Percentiles rank a stretch among this genome's conserved stretches.
phyloP scores from a whole-genome alignment of 2,888 invertebrate species.

The Hydroisotoma schaefferi region DNA sequence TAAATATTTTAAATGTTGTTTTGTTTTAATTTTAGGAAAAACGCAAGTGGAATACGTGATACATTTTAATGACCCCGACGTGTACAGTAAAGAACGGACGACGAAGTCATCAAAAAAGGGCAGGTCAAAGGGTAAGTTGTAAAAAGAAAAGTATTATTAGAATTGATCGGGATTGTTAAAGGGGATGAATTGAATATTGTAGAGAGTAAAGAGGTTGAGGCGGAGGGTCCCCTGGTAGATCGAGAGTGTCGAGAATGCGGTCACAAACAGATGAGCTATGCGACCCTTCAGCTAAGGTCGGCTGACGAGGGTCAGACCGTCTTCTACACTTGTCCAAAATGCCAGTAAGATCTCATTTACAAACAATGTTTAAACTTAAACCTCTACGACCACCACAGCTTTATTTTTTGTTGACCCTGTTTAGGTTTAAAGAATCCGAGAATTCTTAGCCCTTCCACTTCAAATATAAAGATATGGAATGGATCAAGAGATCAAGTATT shows the following conservation, averaged over 20 bases:
- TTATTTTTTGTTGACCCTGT: conserved; percentile 23
- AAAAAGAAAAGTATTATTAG: too few relatives aligned
- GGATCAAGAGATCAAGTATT: too few relatives aligned
- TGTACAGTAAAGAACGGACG: conserved; percentile 50
- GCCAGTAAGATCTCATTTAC: conserved; percentile 65
- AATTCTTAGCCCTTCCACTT: too few relatives aligned
- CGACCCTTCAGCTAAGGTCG: conserved; percentile 88
- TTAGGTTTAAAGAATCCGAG: conserved; percentile 69
- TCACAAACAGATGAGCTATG: conserved; percentile 89
- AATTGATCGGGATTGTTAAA: too few relatives aligned
- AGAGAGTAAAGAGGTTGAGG: conserved; percentile 30
- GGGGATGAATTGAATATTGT: neutral
- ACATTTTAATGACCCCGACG: conserved; percentile 63
- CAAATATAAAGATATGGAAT: too few relatives aligned
- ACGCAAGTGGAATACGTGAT: conserved; percentile 67
- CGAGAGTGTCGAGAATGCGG: conserved; percentile 81
- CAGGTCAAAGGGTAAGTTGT: conserved; percentile 3
- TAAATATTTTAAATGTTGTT: too few relatives aligned
- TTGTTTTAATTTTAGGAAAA: conserved; percentile 59
- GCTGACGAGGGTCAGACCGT: conserved; percentile 99
- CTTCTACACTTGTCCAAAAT: conserved; percentile 92
- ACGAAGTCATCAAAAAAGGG: neutral
- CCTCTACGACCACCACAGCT: conserved; percentile 11
- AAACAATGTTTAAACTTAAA: conserved; percentile 1
- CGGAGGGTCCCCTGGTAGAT: conserved; percentile 77